Evolutionary conservation across 2,797 vertebrate genomes (phyloP).

Genomic region (Girardinus metallicus): DNA sequence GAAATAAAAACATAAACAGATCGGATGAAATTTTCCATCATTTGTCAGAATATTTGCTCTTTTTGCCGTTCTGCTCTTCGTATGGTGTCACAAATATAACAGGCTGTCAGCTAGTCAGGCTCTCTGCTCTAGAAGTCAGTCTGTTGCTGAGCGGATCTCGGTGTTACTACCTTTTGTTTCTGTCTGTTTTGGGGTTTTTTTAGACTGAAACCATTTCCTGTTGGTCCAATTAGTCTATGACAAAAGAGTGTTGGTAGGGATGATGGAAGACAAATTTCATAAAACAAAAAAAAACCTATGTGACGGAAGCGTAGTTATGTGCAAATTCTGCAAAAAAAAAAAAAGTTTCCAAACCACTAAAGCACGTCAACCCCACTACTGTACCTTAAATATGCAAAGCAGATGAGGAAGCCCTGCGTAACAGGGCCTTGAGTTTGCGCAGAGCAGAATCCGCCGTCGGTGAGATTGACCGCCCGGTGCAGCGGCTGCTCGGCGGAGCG

Average conservation of each 20-base stretch:
- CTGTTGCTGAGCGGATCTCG: not conserved
- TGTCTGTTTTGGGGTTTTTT: not conserved
- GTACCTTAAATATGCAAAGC: not conserved
- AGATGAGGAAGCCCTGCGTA: not conserved
- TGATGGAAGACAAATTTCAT: not conserved
- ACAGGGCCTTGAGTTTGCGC: not conserved
- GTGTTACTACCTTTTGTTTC: not conserved
- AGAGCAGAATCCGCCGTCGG: constrained; percentile 15
- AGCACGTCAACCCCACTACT: not conserved
- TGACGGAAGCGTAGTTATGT: not conserved
- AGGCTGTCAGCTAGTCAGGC: not conserved
- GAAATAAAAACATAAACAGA: not conserved
- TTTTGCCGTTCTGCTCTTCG: not conserved
- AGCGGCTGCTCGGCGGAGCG: constrained; percentile 7
- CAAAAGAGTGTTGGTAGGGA: not conserved
- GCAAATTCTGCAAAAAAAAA: not conserved
- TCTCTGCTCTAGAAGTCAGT: not conserved
- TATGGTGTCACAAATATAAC: not conserved
- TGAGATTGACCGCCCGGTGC: constrained; percentile 6
- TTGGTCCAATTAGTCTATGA: not conserved
- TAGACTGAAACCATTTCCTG: not conserved
- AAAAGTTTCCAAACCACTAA: not conserved
- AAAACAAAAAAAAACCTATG: too few species aligned
- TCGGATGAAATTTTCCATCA: not conserved
- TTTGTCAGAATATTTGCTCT: not conserved